phyloP scores from a whole-genome alignment of 2,797 vertebrate genomes.

The Coranthus polyacanthus region DNA sequence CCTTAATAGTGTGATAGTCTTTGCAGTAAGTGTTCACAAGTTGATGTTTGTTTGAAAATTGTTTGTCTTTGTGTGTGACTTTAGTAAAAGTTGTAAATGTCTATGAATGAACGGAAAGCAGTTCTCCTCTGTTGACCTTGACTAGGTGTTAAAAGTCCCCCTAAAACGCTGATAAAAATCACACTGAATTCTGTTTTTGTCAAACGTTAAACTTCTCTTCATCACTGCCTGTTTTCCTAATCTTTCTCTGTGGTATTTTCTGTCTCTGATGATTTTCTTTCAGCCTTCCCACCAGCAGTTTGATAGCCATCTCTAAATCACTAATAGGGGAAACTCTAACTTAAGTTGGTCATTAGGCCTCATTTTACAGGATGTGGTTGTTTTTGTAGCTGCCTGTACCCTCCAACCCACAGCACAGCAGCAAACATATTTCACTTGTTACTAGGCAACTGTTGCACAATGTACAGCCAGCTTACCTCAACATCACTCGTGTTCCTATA shows the following conservation, averaged over 20 bases:
- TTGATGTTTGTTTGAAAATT: background rate
- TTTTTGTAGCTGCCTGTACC: conserved; percentile 9
- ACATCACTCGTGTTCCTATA: background rate
- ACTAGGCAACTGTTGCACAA: background rate
- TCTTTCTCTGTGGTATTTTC: background rate
- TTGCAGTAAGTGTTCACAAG: background rate
- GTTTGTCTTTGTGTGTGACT: too few species aligned
- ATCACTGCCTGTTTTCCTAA: background rate
- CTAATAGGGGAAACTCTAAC: background rate
- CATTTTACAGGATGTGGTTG: conserved; percentile 56
- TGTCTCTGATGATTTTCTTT: too few species aligned
- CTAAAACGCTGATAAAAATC: too few species aligned
- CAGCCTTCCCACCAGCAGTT: background rate
- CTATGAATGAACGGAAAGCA: too few species aligned
- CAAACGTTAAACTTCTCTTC: too few species aligned
- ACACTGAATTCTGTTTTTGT: too few species aligned
- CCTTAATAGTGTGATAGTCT: conserved; percentile 16
- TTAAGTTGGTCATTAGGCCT: background rate
- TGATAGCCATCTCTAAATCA: conserved; percentile 7
- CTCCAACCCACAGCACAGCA: conserved; percentile 11
- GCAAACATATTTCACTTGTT: background rate
- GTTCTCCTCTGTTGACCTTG: too few species aligned
- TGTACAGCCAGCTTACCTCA: background rate
- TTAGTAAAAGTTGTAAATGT: too few species aligned
- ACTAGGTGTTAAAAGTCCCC: too few species aligned